Conservation (phyloP, 2,113 vertebrate species). For the Rhea pennata region DNA sequence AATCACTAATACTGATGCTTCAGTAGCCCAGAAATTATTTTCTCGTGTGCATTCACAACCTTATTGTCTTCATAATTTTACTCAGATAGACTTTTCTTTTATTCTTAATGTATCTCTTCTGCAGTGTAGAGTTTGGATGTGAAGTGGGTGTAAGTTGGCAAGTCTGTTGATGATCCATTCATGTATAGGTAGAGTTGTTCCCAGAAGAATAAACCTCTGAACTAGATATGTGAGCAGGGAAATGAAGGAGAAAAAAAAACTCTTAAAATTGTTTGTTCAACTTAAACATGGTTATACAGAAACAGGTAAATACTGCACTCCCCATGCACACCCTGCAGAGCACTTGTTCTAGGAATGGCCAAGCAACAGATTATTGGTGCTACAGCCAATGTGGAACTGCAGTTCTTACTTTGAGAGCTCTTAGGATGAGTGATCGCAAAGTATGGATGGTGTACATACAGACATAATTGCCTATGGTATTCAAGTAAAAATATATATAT, state of each 20-base stretch:
- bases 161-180: neutral
- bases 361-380: neutral
- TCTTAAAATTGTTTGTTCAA: neutral
- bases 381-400: neutral
- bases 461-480: neutral
- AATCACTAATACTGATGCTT: neutral
- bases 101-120: neutral
- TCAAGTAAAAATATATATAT: neutral
- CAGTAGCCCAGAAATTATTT: neutral
- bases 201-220: neutral
- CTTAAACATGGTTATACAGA: accelerated
- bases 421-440: neutral
- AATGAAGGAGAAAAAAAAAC: neutral
- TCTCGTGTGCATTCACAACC: neutral
- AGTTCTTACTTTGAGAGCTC: neutral
- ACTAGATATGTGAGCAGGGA: neutral
- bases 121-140: neutral
- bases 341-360: neutral
- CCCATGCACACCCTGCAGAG: neutral
- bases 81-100: neutral
- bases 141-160: neutral
- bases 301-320: neutral
- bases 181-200: neutral
- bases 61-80: neutral
- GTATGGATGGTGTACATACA: neutral